Evolutionary conservation across 2,113 vertebrate genomes (phyloP), one percentile per base, ranked within the genome.

Genomic region (Microtus richardsoni): DNA sequence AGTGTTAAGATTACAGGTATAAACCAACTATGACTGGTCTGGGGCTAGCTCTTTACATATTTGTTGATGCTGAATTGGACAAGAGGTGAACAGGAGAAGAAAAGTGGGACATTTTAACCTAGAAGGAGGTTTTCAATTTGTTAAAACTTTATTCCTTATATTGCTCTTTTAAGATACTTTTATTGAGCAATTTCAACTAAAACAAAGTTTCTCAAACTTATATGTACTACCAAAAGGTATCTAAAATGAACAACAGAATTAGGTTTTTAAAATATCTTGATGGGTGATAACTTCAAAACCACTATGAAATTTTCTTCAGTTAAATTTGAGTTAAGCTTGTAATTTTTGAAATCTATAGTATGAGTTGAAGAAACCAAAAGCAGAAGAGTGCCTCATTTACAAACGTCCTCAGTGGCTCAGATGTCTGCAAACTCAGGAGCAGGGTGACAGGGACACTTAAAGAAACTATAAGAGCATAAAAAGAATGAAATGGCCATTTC

Each of bases 311-410:
- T 70, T 62, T 66, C 44, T 24, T 14, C 39, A 39, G n/a, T 84
- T 84, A 84, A 84, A 62, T 64, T 44, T 44, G 54, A 83, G 12
- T 41, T 62, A 62, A 28, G 22, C n/a, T 17, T 16, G 60, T 16
- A 60, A 26, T 39, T 82, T 36, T 58, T 60, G 62, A 60, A 77
- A 36, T 66, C 3, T 66, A 64, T 5, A 91, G 49, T 68, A 70
- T 16, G 44, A 64, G 89, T 28, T 75, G 47, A 77, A 96, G 49
- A 88, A 96, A 91, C 83, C 33, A 74, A 96, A 94, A 41, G 80
- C 33, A 71, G 36, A 71, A 44, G 36, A 54, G 24, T 84, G 52
- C 24, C 12, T 82, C 30, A 66, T 2, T 5, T 87, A 75, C 17
- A 66, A 68, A 71, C 79, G 64, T 87, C 73, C 28, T 74, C 54